These are phyloP conservation scores for Eledona agricola DNA, from an alignment of 2,888 invertebrate genomes.

Conservation along the genomic window DNA sequence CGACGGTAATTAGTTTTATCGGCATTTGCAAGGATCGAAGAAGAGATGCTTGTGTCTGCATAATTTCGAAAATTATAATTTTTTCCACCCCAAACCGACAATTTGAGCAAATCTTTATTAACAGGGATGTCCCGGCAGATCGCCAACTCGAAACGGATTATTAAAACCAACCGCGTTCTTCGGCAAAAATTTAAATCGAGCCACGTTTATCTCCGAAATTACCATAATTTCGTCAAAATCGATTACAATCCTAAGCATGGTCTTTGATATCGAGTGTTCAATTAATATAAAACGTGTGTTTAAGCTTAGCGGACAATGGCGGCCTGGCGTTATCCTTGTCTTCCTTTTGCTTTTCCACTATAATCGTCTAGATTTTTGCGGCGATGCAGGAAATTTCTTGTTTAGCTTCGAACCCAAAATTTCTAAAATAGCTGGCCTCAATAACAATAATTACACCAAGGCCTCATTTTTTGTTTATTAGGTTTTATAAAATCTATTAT, in stretches of 20 bases:
- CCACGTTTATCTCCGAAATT: conserved; percentile 60
- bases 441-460: too few relatives aligned
- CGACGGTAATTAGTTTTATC: conserved; percentile 19
- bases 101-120: conserved; percentile 17
- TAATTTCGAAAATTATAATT: conserved; percentile 19
- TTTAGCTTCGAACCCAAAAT: too few relatives aligned
- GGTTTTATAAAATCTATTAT: too few relatives aligned
- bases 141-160: background rate
- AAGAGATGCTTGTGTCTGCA: conserved; percentile 3
- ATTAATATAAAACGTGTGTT: conserved; percentile 58
- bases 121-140: conserved; percentile 2
- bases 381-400: too few relatives aligned
- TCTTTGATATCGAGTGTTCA: conserved; percentile 58
- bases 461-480: too few relatives aligned
- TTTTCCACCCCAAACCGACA: conserved; percentile 8
- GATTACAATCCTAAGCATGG: conserved; percentile 56
- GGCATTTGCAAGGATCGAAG: conserved; percentile 3
- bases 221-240: conserved; percentile 62
- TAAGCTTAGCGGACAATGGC: conserved; percentile 51
- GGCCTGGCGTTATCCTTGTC: conserved; percentile 48
- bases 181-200: conserved; percentile 53
- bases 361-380: conserved; percentile 50
- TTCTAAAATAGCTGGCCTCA: conserved; percentile 5
- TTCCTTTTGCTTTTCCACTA: conserved; percentile 46
- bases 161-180: background rate